A percentile compares a stretch with the other conserved stretches of the same genome.
Evolutionary conservation across 1,140 invertebrate genomes (phyloP).

Genomic region (Chrysopa pallens): DNA sequence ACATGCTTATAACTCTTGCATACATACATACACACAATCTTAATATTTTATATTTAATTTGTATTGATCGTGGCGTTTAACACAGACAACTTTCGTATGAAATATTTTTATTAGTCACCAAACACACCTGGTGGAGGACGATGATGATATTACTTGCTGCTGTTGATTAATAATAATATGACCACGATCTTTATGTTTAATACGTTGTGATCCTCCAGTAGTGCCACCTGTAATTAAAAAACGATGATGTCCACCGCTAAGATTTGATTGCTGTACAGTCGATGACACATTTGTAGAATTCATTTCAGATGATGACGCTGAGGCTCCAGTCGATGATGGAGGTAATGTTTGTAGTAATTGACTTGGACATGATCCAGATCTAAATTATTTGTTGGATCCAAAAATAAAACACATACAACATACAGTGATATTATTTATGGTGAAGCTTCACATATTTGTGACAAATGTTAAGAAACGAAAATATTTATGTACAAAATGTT

Average conservation of each 20-base stretch:
- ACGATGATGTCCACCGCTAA: constrained; percentile 14
- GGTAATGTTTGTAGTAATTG: constrained; percentile 53
- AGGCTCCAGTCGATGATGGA: constrained; percentile 6
- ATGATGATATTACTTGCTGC: constrained; percentile 8
- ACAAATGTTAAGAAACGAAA: no score
- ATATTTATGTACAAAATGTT: no score
- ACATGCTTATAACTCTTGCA: no score
- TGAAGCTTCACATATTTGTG: no score
- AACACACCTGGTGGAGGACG: constrained; percentile 14
- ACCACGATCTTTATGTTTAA: constrained; percentile 20
- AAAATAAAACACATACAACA: no score
- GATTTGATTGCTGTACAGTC: constrained; percentile 19
- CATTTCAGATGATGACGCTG: background rate
- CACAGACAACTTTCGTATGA: no score
- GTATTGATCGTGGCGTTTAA: no score
- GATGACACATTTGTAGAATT: constrained; percentile 8
- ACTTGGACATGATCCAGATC: constrained; percentile 81
- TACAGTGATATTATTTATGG: no score
- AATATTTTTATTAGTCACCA: no score
- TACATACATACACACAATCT: no score
- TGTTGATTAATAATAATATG: background rate
- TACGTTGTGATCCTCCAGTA: constrained; percentile 16
- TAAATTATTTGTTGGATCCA: constrained; percentile 16
- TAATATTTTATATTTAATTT: no score
- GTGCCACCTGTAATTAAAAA: background rate